Base-by-base conservation (phyloP, 2,113 vertebrate species). In the Nasalis larvatus region DNA sequence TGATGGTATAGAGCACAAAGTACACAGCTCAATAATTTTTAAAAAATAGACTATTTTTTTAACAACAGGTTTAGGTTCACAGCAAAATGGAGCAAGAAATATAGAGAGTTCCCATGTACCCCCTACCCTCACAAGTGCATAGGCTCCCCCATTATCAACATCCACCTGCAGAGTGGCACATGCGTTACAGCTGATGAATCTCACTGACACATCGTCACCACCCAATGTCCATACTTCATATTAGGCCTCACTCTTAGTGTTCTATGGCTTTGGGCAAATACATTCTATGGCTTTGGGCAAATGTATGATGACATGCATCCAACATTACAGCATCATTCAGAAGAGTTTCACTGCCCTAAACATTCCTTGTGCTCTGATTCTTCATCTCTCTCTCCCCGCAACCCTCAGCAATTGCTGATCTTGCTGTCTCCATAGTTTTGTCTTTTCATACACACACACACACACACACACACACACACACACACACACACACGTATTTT, bases 131-230 rank as follows among this genome's bases (percentile, higher is more conserved):
- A 3, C 12, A 6, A 3, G 4, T 1, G 1, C 37, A 12, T 13
- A 25, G 58, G 35, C 21, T 20, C 17, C 74, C 37, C 1, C 8
- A 0, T 10, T 3, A 30, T 66, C 58, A 45, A 2, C 40, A 42
- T 4, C n/a, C 54, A 27, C 1, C 16, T 4, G 52, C 20, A 12
- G 20, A 1, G 8, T 0, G 4, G 49, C 1, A 0, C 30, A 5
- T 23, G 9, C 30, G 30, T 27, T 11, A 10, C 11, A 6, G 0
- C 2, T 2, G 5, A 35, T 35, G 18, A 21, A 37, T 23, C 56
- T n/a, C 21, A 1, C 0, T 3, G 42, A 80, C 17, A 18, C 4
- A 0, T 23, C 21, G 0, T 35, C 66, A 0, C 47, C 60, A 45
- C 71, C 18, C 20, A 13, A 35, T 35, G 42, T 63, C 52, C 58